These are phyloP conservation scores for Shinisaurus crocodilurus DNA, from an alignment of 2,113 vertebrate genomes.

Conservation along the genomic window DNA sequence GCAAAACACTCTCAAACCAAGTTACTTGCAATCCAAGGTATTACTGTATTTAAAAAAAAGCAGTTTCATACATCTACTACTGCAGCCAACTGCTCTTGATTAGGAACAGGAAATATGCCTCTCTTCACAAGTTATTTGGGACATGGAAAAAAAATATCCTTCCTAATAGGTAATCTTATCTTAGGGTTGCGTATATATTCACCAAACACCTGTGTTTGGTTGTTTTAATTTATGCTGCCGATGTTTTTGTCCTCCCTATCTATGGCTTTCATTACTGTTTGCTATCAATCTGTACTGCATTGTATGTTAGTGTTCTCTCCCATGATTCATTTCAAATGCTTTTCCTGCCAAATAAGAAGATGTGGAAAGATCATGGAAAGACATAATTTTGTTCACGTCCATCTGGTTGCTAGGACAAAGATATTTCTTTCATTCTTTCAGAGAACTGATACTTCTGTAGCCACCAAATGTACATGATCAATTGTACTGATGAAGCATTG, in stretches of 20 bases:
- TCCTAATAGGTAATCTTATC: not conserved
- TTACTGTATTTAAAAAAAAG: no score
- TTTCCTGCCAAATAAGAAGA: conserved; percentile 1
- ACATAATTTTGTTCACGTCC: not conserved
- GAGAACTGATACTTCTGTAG: not conserved
- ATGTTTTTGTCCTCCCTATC: not conserved
- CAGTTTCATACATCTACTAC: not conserved
- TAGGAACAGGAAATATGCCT: not conserved
- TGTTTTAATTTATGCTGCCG: not conserved
- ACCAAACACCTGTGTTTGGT: not conserved
- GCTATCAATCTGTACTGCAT: not conserved
- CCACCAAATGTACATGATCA: not conserved
- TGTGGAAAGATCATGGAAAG: not conserved
- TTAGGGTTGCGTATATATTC: not conserved
- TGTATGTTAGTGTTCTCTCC: not conserved
- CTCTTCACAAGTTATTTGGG: not conserved
- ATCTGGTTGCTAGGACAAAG: conserved; percentile 5
- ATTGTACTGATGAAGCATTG: not conserved
- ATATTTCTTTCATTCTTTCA: not conserved
- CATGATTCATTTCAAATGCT: not conserved
- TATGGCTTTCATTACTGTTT: no score
- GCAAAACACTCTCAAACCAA: no score
- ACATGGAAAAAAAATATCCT: not conserved
- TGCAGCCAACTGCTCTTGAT: not conserved
- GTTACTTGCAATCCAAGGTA: no score